These are phyloP conservation scores for Numenius phaeopus DNA, from an alignment of 2,797 vertebrate species.

Conservation along the genomic window DNA sequence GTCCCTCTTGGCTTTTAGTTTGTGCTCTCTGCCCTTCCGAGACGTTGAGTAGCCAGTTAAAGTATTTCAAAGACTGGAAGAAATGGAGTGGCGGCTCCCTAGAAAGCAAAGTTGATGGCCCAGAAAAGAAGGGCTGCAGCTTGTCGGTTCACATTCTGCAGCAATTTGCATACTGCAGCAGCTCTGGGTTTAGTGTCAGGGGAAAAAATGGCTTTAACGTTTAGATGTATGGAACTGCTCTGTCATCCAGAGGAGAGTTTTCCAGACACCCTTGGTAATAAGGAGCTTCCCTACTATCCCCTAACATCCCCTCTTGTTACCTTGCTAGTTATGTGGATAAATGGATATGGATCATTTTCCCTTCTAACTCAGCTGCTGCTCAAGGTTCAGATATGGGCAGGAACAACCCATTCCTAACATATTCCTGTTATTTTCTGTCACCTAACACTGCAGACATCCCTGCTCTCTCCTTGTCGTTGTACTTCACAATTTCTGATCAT, in stretches of 20 bases:
- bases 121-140: background rate
- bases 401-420: background rate
- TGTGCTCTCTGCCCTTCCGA: background rate
- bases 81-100: background rate
- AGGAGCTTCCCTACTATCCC: background rate
- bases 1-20: background rate
- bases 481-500: background rate
- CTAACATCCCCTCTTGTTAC: background rate
- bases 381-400: background rate
- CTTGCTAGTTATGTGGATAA: background rate
- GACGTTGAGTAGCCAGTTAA: background rate
- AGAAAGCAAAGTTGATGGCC: background rate
- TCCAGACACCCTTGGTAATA: background rate
- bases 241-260: background rate
- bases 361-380: background rate
- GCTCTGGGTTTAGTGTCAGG: background rate
- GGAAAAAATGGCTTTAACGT: background rate
- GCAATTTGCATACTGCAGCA: slow-evolving; percentile 66
- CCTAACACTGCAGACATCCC: background rate
- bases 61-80: background rate
- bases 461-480: background rate
- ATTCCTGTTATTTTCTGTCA: background rate
- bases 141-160: slow-evolving; percentile 48
- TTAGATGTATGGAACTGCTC: background rate
- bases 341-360: background rate